Evolutionary conservation across 2,113 vertebrate genomes (phyloP).

Genomic region (Actenoides hombroni): DNA sequence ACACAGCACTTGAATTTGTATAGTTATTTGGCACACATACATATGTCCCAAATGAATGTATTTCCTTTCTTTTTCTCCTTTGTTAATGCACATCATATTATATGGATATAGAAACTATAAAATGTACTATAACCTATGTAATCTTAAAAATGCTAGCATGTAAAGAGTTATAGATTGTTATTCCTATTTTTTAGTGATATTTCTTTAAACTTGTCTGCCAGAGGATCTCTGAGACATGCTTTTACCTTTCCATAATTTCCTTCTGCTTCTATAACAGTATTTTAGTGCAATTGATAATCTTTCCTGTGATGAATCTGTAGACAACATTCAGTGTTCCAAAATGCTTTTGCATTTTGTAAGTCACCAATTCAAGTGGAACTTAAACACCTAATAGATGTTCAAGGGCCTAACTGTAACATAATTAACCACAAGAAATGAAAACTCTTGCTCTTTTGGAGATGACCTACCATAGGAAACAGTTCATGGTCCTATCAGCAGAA

Average conservation of each 20-base stretch:
- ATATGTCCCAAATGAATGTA: background rate
- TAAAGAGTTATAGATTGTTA: background rate
- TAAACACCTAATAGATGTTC: background rate
- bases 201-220: background rate
- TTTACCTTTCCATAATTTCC: background rate
- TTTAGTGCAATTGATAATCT: background rate
- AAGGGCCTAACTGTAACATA: rapidly evolving
- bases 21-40: background rate
- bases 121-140: background rate
- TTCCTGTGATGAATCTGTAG: background rate
- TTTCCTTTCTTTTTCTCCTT: background rate
- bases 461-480: background rate
- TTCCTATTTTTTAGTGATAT: background rate
- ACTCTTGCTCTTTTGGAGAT: background rate
- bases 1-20: background rate
- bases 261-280: background rate
- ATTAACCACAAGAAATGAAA: background rate
- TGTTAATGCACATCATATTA: background rate
- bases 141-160: background rate
- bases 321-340: background rate
- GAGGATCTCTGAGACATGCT: background rate
- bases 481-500: background rate
- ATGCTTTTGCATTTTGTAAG: background rate
- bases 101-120: background rate
- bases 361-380: background rate